A percentile compares a stretch with the other conserved stretches of the same genome.
These are phyloP conservation scores for Andrena fulva DNA, from an alignment of 2,888 invertebrate genomes.

Conservation along the genomic window DNA sequence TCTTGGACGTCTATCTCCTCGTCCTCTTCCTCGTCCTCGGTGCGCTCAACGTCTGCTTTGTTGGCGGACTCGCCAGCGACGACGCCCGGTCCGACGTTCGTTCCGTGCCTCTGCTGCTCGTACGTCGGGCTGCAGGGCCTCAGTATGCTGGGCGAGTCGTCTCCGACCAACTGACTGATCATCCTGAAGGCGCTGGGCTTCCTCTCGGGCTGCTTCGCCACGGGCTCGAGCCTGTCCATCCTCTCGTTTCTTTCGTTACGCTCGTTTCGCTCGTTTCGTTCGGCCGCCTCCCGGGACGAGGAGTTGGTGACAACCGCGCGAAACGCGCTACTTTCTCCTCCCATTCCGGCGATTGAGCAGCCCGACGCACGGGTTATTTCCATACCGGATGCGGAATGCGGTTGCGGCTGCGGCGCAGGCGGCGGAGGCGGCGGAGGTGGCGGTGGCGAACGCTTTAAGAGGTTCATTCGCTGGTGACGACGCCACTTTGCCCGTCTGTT, in stretches of 20 bases:
- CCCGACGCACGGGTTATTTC: constrained; percentile 79
- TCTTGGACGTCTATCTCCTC: constrained; percentile 95
- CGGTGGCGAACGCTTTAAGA: constrained; percentile 92
- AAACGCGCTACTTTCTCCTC: constrained; percentile 96
- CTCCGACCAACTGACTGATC: constrained; percentile 83
- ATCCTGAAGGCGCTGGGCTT: constrained; percentile 83
- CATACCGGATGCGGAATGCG: constrained; percentile 79
- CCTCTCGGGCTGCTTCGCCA: constrained; percentile 69
- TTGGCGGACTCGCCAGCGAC: constrained; percentile 33
- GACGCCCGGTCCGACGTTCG: constrained; percentile 26
- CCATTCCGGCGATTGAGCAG: constrained; percentile 88
- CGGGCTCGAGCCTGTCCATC: constrained; percentile 65
- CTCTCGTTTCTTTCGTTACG: constrained; percentile 57
- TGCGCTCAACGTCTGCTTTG: constrained; percentile 57
- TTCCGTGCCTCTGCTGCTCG: constrained; percentile 76
- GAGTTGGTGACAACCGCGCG: constrained; percentile 90
- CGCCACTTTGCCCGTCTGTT: constrained; percentile 99
- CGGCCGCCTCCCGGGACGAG: constrained; percentile 55
- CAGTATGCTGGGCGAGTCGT: constrained; percentile 69
- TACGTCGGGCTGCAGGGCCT: constrained; percentile 70
- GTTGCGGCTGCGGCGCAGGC: constrained; percentile 80
- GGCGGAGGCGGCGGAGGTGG: constrained; percentile 85
- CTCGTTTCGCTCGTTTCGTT: constrained; percentile 65
- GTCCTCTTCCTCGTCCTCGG: constrained; percentile 85
- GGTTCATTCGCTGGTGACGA: constrained; percentile 97